Conservation (phyloP, 2,888 invertebrate species). For the Oasisia sp. region DNA sequence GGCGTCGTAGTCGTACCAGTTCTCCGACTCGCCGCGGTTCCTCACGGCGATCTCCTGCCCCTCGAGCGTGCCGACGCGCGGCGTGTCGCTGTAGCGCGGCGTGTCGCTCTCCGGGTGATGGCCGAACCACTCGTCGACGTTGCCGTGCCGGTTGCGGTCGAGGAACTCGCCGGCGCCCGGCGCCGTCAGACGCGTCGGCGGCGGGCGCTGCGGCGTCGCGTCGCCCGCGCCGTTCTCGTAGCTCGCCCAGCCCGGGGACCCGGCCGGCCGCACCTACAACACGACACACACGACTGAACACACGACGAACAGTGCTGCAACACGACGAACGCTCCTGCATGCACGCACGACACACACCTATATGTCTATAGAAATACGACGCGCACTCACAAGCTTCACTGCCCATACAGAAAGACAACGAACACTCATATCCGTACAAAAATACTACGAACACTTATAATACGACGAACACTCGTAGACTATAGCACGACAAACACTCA, state of each 20-base stretch:
- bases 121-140: slow-evolving; percentile 40
- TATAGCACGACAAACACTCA: no score
- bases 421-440: no score
- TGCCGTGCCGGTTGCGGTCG: slow-evolving; percentile 39
- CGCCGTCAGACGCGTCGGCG: slow-evolving; percentile 23
- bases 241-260: slow-evolving; percentile 31
- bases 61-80: slow-evolving; percentile 34
- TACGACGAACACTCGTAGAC: no score
- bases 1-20: slow-evolving; percentile 42
- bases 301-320: no score
- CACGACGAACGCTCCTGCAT: no score
- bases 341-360: no score
- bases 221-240: slow-evolving; percentile 28
- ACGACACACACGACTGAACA: no score
- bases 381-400: no score
- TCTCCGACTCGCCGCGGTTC: slow-evolving; percentile 34
- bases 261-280: slow-evolving; percentile 26
- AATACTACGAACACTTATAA: no score
- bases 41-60: slow-evolving; percentile 37
- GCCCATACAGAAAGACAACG: no score
- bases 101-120: slow-evolving; percentile 30
- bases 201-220: neutral
- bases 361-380: no score
- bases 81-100: slow-evolving; percentile 2
- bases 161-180: slow-evolving; percentile 39